Evolutionary conservation across 2,797 vertebrate genomes (phyloP), one percentile per base, ranked within the genome.

Genomic region (Sandelia bainsii): DNA sequence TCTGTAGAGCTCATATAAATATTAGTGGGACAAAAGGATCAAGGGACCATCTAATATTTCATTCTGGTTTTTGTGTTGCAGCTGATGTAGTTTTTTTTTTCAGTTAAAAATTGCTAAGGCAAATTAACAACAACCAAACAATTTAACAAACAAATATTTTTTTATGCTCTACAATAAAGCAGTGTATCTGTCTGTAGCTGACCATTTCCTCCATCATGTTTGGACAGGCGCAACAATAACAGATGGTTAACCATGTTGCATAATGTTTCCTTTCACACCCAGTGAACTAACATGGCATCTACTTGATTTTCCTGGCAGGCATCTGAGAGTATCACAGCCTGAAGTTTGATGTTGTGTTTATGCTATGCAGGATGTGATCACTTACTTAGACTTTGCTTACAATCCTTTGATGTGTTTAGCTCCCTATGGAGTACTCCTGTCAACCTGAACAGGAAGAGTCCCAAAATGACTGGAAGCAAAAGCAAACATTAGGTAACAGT

Each of bases 221-320:
- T 81, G 51, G 72, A 76, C 42, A 76, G 72, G 29, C 44, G 0
- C 60, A 61, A 48, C 54, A 60, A 42, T 49, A 87, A 70, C 89
- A 89, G 83, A 87, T 90, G 87, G 82, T 68, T 61, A 68, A 52
- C 42, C 68, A n/a, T 66, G 83, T 83, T 90, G 68, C 77, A 59
- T 84, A 82, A 83, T 64, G 50, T 82, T 80, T 72, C 40, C 65
- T 79, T 84, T 84, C 73, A 83, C 79, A 79, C 29, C 29, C 77
- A 66, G 40, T 89, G 73, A 78, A 68, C 81, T 75, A 66, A 84
- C 39, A 48, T 37, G 73, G 34, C 86, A 78, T 83, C 80, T 77
- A 81, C 71, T 82, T 50, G 40, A 56, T 51, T 87, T 72, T 81
- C 77, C 76, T 81, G 81, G 83, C 61, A 52, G 27, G 62, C 75